Evolutionary conservation across 2,888 invertebrate species (phyloP).

Genomic region (Diabrotica balteata): DNA sequence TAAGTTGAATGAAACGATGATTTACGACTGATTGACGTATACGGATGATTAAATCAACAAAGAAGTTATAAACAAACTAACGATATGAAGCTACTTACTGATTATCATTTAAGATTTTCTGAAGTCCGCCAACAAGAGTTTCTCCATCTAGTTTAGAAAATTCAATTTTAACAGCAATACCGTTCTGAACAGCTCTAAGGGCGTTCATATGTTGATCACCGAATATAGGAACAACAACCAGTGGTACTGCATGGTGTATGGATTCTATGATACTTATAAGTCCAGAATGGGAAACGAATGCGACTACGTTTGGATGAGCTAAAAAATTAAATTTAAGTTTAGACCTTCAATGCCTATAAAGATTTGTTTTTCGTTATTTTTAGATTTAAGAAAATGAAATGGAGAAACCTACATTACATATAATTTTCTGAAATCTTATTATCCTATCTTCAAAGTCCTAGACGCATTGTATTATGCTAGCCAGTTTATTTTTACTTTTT

Average conservation of each 20-base stretch:
- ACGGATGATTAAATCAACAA: too few species aligned
- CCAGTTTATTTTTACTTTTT: too few species aligned
- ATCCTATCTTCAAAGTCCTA: too few species aligned
- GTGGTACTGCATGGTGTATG: constrained; percentile 61
- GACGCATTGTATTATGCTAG: too few species aligned
- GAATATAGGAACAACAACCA: constrained; percentile 63
- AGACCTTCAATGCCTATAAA: background rate
- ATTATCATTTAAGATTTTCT: constrained; percentile 39
- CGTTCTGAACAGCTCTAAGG: constrained; percentile 54
- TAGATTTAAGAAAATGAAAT: too few species aligned
- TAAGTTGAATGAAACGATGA: too few species aligned
- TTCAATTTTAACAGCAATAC: constrained; percentile 30
- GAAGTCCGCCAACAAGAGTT: constrained; percentile 33
- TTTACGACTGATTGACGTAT: too few species aligned
- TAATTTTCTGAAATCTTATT: too few species aligned
- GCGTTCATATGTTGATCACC: constrained; percentile 63
- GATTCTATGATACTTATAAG: constrained; percentile 66
- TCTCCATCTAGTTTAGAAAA: constrained; percentile 38
- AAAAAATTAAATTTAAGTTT: constrained; percentile 55
- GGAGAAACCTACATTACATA: too few species aligned
- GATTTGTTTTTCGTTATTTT: too few species aligned
- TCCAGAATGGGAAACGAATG: constrained; percentile 68
- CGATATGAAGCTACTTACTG: constrained; percentile 3
- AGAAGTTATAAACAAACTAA: too few species aligned
- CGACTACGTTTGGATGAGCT: constrained; percentile 58